A percentile compares a stretch with the other conserved stretches of the same genome.
Evolutionary conservation across 64 coral and sea anemone species (phyloP).

Genomic region (Porites lutea): DNA sequence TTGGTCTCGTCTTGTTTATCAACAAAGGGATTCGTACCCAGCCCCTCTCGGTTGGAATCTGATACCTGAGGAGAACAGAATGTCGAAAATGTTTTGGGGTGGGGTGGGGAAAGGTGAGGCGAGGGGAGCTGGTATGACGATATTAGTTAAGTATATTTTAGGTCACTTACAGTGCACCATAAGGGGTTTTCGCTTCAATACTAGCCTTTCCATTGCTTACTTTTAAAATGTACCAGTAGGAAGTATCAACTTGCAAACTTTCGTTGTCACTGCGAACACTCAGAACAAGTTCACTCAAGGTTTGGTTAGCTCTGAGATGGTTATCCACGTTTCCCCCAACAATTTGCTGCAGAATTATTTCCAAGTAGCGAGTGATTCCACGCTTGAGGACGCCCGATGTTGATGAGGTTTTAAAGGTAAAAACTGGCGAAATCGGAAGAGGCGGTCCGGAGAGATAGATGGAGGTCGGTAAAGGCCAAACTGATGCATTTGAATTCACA

Average conservation of each 20-base stretch:
- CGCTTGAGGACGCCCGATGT: slow-evolving; percentile 70
- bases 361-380: slow-evolving; percentile 86
- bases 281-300: slow-evolving; percentile 36
- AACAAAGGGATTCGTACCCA: no score
- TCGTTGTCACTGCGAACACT: slow-evolving; percentile 60
- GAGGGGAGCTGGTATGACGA: no score
- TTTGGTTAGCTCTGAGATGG: not conserved
- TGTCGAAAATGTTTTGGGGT: no score
- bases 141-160: not conserved
- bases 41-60: no score
- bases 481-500: not conserved
- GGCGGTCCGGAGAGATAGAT: slow-evolving; percentile 36
- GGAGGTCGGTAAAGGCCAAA: slow-evolving; percentile 78
- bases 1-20: no score
- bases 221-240: slow-evolving; percentile 63
- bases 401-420: slow-evolving; percentile 63
- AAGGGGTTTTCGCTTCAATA: slow-evolving; percentile 63
- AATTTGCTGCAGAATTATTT: slow-evolving; percentile 54
- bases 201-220: slow-evolving; percentile 12
- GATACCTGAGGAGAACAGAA: no score
- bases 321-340: not conserved
- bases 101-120: no score
- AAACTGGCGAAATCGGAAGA: slow-evolving; percentile 58
- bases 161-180: slow-evolving; percentile 77
- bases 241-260: slow-evolving; percentile 39